A percentile compares a stretch with the other conserved stretches of the same genome.
These are phyloP conservation scores for Choristoneura rosaceana DNA, from an alignment of 2,888 invertebrate genomes.

Conservation along the genomic window DNA sequence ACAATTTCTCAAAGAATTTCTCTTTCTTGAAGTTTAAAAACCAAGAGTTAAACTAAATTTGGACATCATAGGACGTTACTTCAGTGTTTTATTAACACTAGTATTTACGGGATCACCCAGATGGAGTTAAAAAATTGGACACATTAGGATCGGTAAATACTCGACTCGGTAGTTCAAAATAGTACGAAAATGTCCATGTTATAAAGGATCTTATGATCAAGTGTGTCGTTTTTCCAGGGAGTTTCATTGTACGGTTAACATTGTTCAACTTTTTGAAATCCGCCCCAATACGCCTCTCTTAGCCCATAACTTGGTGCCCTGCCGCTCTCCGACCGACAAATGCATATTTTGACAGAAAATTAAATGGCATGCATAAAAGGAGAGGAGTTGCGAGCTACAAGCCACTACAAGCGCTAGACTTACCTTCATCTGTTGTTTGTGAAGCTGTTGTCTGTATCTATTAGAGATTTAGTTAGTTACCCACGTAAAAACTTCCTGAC, in stretches of 20 bases:
- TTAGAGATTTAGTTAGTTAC: too few species aligned
- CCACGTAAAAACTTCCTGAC: too few species aligned
- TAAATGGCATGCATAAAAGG: constrained; percentile 34
- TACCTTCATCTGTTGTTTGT: not conserved
- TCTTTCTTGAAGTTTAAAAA: not conserved
- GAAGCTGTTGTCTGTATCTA: not conserved
- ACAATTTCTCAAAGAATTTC: constrained; percentile 2
- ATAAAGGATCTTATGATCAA: too few species aligned
- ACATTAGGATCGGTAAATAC: too few species aligned
- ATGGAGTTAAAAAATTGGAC: too few species aligned
- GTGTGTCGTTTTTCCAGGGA: too few species aligned
- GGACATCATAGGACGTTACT: not conserved
- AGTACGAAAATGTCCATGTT: too few species aligned
- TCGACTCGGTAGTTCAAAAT: too few species aligned
- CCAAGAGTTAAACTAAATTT: not conserved
- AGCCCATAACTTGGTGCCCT: not conserved
- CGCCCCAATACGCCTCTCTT: not conserved
- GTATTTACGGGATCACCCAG: too few species aligned
- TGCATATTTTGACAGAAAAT: constrained; percentile 6
- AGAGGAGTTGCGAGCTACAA: constrained; percentile 26
- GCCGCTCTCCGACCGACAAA: not conserved
- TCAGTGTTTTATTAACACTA: not conserved
- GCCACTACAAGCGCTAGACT: constrained; percentile 16
- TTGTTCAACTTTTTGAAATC: not conserved
- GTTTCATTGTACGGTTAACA: too few species aligned